Evolutionary conservation across 2,888 invertebrate genomes (phyloP), one percentile per base, ranked within the genome.

Genomic region (Yponomeuta cagnagella): DNA sequence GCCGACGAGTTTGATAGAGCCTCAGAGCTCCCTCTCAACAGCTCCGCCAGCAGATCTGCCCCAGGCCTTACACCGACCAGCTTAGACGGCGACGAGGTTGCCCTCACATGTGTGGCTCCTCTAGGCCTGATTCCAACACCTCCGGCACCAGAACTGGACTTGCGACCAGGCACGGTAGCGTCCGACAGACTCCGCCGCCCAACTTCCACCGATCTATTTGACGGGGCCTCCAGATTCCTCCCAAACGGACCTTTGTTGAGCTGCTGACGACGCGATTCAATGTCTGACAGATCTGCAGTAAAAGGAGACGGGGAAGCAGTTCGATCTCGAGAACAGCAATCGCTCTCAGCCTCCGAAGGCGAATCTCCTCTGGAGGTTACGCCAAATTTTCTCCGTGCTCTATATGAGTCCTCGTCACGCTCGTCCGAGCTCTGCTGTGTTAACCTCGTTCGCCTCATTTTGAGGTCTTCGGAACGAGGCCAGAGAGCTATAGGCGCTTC

Each of bases 11-110:
- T 93, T 23, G 95, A 94, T 71, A 96, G 89, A 75, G 96, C 95
- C 83, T 97, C 97, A 64, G 96, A 96, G 78, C 96, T 96, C 71
- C 96, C 96, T 75, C 95, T 93, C 68, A 97, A 93, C 73, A 97
- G 89, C 82, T 96, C 96, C 67, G 96, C 96, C 73, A 97, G 90
- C 73, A 96, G 88, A 81, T 96, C 96, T 1, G 85, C 87, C 43
- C 88, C 89, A 6, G 90, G 87, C 73, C 88, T 87, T 71, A 90
- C 90, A 73, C 95, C 95, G 79, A 95, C 95, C 75, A 96, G 90
- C 83, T 96, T 96, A 30, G 95, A 96, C 52, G 96, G 96, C 76
- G 96, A 96, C 10, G 96, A 96, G 23, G 96, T 96, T 8, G 96
- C 96, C 76, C 96, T 88, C 76, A 96, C 96, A 84, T 96, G 96